Evolutionary conservation across 2,888 invertebrate species (phyloP), one percentile per base, ranked within the genome.

Genomic region (Drosophila anomelani): DNA sequence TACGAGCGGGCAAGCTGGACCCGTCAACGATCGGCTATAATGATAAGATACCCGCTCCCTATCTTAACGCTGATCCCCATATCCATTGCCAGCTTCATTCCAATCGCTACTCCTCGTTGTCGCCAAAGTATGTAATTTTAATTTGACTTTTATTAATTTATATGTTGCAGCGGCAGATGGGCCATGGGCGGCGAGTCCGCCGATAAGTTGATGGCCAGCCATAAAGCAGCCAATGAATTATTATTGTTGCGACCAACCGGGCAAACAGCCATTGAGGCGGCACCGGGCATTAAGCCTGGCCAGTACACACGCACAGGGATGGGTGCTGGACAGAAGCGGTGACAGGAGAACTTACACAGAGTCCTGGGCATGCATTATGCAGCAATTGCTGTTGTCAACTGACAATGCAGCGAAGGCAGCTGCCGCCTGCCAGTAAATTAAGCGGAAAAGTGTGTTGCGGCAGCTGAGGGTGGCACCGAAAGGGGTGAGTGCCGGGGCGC

Each of bases 381-480:
- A 85, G 83, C 84, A 83, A 86, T 87, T 87, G 78, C 85, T 85
- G 87, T 85, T 84, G 84, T 84, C 84, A 82, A 81, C 77, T 71
- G 62, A 69, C 67, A 79, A 60, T 67, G 44, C 76, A 75, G 43
- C 66, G 69, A 58, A 60, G 64, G 57, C 69, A 77, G 75, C 86
- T 86, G 85, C 85, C 78, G 85, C 73, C 79, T 77, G 75, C 58
- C 85, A 84, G 87, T 85, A 90, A 90, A 90, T 91, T 91, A 88
- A 90, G 90, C 85, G 84, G 84, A 88, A 91, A 90, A 90, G 79
- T 86, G 79, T 83, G 81, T 72, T 87, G 77, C 69, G 70, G 67
- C 75, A 80, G 63, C 66, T 23, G 53, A 8, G 62, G 43, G 53
- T 20, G 51, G 51, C 20, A 0, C 32, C 13, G n/a, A n/a, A 46